Base-by-base conservation (phyloP, 2,797 vertebrate species). In the Halcyon smyrnensis region DNA sequence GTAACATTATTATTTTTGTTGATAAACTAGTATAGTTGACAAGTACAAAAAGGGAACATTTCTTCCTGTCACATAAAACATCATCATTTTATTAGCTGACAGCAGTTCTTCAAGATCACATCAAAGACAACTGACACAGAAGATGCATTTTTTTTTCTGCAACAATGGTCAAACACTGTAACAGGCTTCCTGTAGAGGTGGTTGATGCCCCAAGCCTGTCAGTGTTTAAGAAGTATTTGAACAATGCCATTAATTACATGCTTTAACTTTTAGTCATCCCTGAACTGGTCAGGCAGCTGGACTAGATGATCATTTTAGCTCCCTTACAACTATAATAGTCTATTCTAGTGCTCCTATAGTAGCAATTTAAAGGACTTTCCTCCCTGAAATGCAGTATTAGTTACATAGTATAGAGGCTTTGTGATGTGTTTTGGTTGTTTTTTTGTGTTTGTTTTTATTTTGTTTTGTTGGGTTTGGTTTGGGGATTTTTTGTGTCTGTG, bases 1-100 rank as follows among this genome's bases (percentile, higher is more conserved):
- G 43, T 92, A 43, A 69, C 9, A 28, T n/a, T 56, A 41, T 78
- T 84, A 75, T 81, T 94, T 57, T 84, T 59, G n/a, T 93, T 2
- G 1, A 21, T 39, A 79, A 34, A 68, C 64, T 92, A 83, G 9
- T 45, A 78, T 3, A 56, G 4, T 34, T 90, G 88, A 86, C 75
- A 83, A 82, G 86, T 76, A 87, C 57, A 95, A 94, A 59, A 90
- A 90, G 39, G 37, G 11, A 74, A 51, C 24, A 15, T 39, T 93
- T 70, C 32, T 71, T 79, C 73, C 75, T 85, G 68, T 92, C 89
- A 87, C 76, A 30, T 74, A 67, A 87, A 92, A 56, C 24, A 65
- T 60, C 30, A 77, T 73, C 5, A 88, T 69, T 90, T 94, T 82
- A 87, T 79, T 54, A 92, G 37, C 53, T 93, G 39, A 91, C 68